Base-by-base conservation (phyloP, 2,888 invertebrate species). In the Aphodius granarius region DNA sequence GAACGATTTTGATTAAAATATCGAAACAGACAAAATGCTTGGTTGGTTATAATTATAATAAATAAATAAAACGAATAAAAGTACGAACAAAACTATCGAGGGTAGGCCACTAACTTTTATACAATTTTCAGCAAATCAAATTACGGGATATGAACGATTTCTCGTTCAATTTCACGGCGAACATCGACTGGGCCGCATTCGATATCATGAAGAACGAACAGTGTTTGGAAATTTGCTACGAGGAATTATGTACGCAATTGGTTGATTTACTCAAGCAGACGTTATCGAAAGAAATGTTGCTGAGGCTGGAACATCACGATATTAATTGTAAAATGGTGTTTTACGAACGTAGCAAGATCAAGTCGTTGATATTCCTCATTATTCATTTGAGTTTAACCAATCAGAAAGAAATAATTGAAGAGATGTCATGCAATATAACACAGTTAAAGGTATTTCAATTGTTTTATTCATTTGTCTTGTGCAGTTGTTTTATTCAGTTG, bases 301-400 rank as follows among this genome's bases (percentile, higher is more conserved):
- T 87, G 74, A 81, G 84, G 77, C 22, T 84, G 2, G 81, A 82
- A 75, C 78, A 78, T 5, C 74, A 76, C 21, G 81, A 83, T 21
- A 78, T 80, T 13, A 77, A 78, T 63, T 85, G 85, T 78, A 83
- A 83, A 23, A 77, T 87, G 70, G 78, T 86, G 21, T 87, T 86
- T 78, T 87, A 83, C 75, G 85, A 84, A 19, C 86, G 85, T 76
- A 85, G 86, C 0, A 83, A 84, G 76, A 84, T 87, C 65, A 87
- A 87, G 78, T 82, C 83, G 3, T 80, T 86, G 65, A 82, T 86
- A n/a, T 86, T 85, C 76, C 79, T 87, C 20, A 84, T 83, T 0
- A 76, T 87, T 22, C 86, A 86, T 66, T 78, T 87, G 68, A 78
- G 79, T 23, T 68, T 82, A n/a, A 86, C 86, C 3, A 82, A 85